Conservation (phyloP, 2,113 vertebrate genomes). For the mouse (Mus musculus) region GRCm39 chr13:46865501-46866000, state of each 20-base stretch:
- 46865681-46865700: not conserved
- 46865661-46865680: slow-evolving; percentile 11
- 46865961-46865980: not conserved
- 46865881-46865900: not conserved
- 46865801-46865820: not conserved
- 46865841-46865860: not conserved
- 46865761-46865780: not conserved
- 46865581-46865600: not conserved
- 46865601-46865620: not conserved
- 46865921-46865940: slow-evolving; percentile 51
- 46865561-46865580: slow-evolving; percentile 7
- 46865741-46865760: not conserved
- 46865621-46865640: not conserved
- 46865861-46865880: not conserved
- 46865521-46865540: slow-evolving; percentile 50
- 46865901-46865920: not conserved
- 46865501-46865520: slow-evolving; percentile 48
- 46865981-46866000: not conserved
- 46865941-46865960: not conserved
- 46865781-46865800: slow-evolving; percentile 38
- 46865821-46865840: slow-evolving; percentile 42
- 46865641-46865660: not conserved
- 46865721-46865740: not conserved
- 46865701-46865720: not conserved
- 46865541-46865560: not conserved